phyloP scores from a whole-genome alignment of 2,797 vertebrate species.

The Brachyalestes nurse region DNA sequence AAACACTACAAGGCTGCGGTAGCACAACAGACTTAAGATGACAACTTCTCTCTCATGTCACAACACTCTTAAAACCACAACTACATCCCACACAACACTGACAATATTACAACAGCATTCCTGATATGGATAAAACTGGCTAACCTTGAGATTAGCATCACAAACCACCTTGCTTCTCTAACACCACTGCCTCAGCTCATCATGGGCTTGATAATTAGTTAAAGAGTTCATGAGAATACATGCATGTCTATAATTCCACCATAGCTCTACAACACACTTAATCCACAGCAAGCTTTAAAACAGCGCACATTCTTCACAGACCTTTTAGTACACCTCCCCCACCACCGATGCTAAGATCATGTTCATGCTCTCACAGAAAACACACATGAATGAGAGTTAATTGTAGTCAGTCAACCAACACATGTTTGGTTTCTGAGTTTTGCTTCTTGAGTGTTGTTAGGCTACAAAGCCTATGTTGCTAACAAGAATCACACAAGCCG shows the following conservation, averaged over 20 bases:
- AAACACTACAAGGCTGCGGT: background rate
- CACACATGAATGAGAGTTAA: no score
- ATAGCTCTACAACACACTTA: background rate
- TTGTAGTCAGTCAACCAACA: no score
- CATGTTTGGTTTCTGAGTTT: no score
- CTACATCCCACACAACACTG: background rate
- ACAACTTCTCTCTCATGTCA: background rate
- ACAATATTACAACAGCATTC: background rate
- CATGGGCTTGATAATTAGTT: background rate
- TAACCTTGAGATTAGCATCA: background rate
- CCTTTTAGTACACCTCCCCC: background rate
- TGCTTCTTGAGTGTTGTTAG: no score
- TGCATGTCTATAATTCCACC: background rate
- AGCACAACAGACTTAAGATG: background rate
- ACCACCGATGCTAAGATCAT: no score
- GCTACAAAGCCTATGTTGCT: no score
- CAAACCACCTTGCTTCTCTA: background rate
- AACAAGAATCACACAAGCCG: no score
- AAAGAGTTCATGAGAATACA: background rate
- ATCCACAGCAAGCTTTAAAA: background rate
- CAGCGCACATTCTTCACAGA: background rate
- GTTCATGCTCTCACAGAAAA: no score
- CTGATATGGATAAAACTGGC: background rate
- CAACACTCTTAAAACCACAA: background rate
- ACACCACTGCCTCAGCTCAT: background rate